These are phyloP conservation scores for Dendrocincla fuliginosa DNA, from an alignment of 2,797 vertebrate genomes.

Conservation along the genomic window DNA sequence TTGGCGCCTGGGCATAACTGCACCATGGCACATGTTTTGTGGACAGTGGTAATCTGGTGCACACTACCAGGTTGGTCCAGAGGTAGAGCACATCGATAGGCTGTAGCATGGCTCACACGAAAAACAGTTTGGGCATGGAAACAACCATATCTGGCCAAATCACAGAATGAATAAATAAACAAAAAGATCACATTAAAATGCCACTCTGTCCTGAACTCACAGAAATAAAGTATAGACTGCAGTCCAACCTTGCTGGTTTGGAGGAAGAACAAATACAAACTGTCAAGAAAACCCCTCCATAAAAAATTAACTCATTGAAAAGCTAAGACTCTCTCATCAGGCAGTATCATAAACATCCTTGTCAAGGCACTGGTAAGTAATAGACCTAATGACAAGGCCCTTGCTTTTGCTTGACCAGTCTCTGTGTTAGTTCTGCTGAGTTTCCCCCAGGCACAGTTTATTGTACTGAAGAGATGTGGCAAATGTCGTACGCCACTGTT, in stretches of 20 bases:
- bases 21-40: accelerated
- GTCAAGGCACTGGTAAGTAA: not conserved
- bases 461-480: not conserved
- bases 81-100: not conserved
- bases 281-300: not conserved
- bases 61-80: not conserved
- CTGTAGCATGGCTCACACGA: accelerated
- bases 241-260: not conserved
- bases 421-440: not conserved
- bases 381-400: not conserved
- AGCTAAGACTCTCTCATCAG: not conserved
- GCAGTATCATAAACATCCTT: not conserved
- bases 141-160: not conserved
- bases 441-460: not conserved
- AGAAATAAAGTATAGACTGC: not conserved
- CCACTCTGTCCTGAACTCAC: not conserved
- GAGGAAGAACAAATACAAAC: not conserved
- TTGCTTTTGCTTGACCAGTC: not conserved
- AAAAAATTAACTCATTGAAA: not conserved
- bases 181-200: not conserved
- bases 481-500: not conserved
- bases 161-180: not conserved
- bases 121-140: not conserved
- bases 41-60: not conserved
- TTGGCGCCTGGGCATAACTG: not conserved